Conservation (phyloP, 2,797 vertebrate species). For the Characodon lateralis region DNA sequence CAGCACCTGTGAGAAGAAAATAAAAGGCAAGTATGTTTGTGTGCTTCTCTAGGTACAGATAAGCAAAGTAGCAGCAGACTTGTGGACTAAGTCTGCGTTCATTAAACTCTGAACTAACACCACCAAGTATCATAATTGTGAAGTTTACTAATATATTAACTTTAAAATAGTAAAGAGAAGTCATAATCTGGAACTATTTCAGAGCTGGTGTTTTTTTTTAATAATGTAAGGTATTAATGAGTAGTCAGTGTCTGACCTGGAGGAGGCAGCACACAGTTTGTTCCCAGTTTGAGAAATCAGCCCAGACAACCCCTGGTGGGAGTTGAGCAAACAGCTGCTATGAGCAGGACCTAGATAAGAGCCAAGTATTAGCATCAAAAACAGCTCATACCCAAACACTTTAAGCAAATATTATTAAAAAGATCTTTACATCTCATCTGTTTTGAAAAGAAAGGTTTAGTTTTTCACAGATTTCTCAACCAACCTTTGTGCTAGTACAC, state of each 20-base stretch:
- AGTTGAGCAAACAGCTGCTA: neutral
- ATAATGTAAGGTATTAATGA: neutral
- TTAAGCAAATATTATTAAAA: neutral
- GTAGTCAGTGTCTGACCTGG: neutral
- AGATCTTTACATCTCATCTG: neutral
- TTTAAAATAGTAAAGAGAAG: neutral
- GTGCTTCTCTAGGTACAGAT: constrained; percentile 5
- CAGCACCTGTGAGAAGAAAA: constrained; percentile 27
- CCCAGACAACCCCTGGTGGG: too few species aligned
- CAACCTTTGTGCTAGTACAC: neutral
- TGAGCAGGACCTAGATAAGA: neutral
- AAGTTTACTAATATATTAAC: neutral
- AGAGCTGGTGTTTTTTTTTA: neutral
- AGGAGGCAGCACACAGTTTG: neutral
- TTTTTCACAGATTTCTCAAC: neutral
- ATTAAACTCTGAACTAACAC: neutral
- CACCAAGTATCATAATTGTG: neutral
- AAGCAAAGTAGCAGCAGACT: constrained; percentile 15
- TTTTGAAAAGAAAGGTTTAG: neutral
- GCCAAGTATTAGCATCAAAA: neutral
- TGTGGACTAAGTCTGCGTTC: neutral
- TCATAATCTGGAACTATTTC: too few species aligned
- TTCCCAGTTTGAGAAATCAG: neutral
- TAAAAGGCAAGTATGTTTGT: constrained; percentile 40
- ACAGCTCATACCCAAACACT: neutral